Conservation (phyloP, 1,140 invertebrate species). For the Magallana gigas region DNA sequence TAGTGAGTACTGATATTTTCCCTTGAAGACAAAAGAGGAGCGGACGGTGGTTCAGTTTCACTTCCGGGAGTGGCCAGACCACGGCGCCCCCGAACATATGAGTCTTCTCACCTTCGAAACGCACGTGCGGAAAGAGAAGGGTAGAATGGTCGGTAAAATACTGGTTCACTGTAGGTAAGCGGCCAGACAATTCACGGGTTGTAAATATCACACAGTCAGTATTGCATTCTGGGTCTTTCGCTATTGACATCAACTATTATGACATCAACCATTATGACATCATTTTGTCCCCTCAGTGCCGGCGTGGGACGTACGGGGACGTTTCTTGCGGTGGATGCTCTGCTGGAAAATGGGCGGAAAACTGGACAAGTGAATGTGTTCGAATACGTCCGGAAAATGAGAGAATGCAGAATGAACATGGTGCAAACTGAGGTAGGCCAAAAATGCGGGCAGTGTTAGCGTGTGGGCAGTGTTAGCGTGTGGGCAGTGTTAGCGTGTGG, state of each 20-base stretch:
- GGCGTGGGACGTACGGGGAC: background rate
- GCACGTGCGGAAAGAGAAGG: background rate
- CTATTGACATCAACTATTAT: too few species aligned
- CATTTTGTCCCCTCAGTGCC: background rate
- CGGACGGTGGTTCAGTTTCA: background rate
- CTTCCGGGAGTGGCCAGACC: slow-evolving; percentile 16
- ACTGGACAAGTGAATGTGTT: slow-evolving; percentile 15
- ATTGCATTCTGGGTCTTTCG: too few species aligned
- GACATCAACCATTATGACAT: too few species aligned
- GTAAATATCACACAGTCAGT: too few species aligned
- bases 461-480: too few species aligned
- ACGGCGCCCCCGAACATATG: background rate
- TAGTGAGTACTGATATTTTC: background rate
- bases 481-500: too few species aligned
- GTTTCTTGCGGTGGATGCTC: background rate
- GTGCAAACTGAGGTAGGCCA: background rate
- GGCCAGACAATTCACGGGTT: background rate
- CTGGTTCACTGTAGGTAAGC: slow-evolving; percentile 14
- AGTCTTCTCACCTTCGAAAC: slow-evolving; percentile 16
- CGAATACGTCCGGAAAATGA: background rate
- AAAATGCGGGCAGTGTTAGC: too few species aligned
- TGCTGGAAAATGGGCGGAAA: slow-evolving; percentile 7
- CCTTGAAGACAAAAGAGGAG: background rate
- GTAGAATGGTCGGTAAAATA: background rate
- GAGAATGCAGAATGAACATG: slow-evolving; percentile 14